Conservation (phyloP, 1,140 invertebrate species). For the Penaeus indicus region DNA sequence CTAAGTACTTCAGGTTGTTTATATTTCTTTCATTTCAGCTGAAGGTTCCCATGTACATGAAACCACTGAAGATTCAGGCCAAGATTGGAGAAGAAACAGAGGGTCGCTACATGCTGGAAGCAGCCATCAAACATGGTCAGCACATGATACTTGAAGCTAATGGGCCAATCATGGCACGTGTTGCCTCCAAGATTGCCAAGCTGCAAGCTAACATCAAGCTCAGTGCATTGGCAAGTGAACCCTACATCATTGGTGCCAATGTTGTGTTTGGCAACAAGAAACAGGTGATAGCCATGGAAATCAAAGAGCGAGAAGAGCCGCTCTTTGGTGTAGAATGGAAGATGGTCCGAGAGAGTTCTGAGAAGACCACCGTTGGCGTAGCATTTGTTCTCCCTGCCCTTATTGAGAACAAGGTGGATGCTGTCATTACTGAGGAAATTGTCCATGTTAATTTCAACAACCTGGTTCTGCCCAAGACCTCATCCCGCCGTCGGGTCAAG, state of each 20-base stretch:
- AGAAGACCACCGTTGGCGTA: neutral
- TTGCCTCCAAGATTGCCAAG: neutral
- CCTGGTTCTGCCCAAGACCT: constrained; percentile 12
- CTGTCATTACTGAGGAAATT: neutral
- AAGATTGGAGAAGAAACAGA: neutral
- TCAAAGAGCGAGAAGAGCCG: neutral
- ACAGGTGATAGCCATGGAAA: neutral
- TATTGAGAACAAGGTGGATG: constrained; percentile 5
- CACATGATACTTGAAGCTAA: no score
- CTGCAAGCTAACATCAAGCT: neutral
- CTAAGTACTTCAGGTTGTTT: neutral
- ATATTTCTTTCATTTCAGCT: constrained; percentile 27
- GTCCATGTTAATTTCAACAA: constrained; percentile 29
- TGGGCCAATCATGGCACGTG: no score
- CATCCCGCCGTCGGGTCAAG: constrained; percentile 29
- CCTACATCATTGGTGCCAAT: neutral
- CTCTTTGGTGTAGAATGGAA: neutral
- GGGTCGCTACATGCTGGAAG: no score
- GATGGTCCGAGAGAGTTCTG: neutral
- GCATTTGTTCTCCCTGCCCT: neutral
- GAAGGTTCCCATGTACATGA: neutral
- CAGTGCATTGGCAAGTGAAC: neutral
- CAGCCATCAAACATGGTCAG: no score
- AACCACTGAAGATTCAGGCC: constrained; percentile 25
- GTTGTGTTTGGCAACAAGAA: neutral